phyloP scores from a whole-genome alignment of 1,140 invertebrate genomes.

The Zaprionus africanus region DNA sequence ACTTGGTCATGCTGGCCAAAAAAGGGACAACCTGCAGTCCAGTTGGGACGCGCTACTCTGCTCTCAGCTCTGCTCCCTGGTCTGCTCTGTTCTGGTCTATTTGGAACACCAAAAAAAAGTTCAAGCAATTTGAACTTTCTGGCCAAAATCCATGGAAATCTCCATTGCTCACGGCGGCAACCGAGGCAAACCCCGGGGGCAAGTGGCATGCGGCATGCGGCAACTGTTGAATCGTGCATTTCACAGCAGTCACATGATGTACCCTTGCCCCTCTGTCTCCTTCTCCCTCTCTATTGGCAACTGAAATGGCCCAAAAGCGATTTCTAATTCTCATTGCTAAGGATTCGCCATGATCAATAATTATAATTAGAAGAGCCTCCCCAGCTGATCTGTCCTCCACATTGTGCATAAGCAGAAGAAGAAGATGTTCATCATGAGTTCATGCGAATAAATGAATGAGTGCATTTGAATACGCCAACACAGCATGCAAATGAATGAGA shows the following conservation, averaged over 20 bases:
- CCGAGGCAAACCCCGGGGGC: slow-evolving; percentile 24
- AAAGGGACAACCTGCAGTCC: slow-evolving; percentile 73
- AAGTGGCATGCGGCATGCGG: slow-evolving; percentile 38
- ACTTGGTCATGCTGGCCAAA: slow-evolving; percentile 32
- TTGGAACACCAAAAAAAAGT: slow-evolving; percentile 76
- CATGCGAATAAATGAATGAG: background rate
- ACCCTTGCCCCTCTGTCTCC: background rate
- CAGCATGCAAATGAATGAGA: slow-evolving; percentile 42
- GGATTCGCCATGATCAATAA: slow-evolving; percentile 46
- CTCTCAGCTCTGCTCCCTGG: background rate
- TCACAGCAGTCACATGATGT: slow-evolving; percentile 77
- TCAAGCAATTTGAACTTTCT: slow-evolving; percentile 79
- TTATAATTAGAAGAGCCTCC: slow-evolving; percentile 36
- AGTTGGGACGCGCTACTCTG: slow-evolving; percentile 30
- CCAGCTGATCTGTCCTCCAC: background rate
- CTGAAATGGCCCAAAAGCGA: slow-evolving; percentile 16
- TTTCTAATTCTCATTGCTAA: slow-evolving; percentile 38
- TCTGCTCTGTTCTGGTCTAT: slow-evolving; percentile 48
- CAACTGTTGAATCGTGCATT: slow-evolving; percentile 74
- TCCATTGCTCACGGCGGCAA: slow-evolving; percentile 44
- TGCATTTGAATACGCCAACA: slow-evolving; percentile 38
- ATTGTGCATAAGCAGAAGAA: background rate
- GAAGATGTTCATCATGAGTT: background rate
- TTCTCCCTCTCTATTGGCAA: background rate
- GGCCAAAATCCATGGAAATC: slow-evolving; percentile 57